Conservation (phyloP, 2,888 invertebrate genomes). For the Himalopsyche tibetana region DNA sequence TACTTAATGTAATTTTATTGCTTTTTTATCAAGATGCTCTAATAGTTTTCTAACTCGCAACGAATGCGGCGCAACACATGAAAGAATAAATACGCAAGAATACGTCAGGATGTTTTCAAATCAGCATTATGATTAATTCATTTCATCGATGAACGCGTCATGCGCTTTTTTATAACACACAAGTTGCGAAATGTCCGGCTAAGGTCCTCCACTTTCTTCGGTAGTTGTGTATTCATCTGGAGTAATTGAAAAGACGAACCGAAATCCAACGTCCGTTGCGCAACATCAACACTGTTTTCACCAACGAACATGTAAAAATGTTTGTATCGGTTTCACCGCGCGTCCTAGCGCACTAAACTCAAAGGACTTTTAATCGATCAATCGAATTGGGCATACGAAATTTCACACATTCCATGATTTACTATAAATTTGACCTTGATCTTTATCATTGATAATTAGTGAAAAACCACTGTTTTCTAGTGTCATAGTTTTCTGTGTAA, state of each 20-base stretch:
- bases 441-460: too few relatives aligned
- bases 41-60: not conserved
- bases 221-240: not conserved
- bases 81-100: constrained; percentile 13
- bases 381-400: not conserved
- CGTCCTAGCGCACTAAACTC: not conserved
- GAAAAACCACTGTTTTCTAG: too few relatives aligned
- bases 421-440: too few relatives aligned
- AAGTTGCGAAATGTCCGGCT: not conserved
- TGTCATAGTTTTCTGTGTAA: too few relatives aligned
- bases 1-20: not conserved
- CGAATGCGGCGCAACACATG: not conserved
- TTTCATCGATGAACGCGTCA: not conserved
- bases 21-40: constrained; percentile 20
- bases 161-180: not conserved
- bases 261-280: constrained; percentile 35
- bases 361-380: not conserved
- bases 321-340: not conserved
- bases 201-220: constrained; percentile 30
- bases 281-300: constrained; percentile 33
- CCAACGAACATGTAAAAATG: constrained; percentile 39
- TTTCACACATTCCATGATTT: too few relatives aligned
- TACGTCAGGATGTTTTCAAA: constrained; percentile 6
- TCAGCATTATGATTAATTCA: not conserved
- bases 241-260: constrained; percentile 1